Evolutionary conservation across 2,888 invertebrate species (phyloP), one percentile per base, ranked within the genome.

Genomic region (Desoria tigrina): DNA sequence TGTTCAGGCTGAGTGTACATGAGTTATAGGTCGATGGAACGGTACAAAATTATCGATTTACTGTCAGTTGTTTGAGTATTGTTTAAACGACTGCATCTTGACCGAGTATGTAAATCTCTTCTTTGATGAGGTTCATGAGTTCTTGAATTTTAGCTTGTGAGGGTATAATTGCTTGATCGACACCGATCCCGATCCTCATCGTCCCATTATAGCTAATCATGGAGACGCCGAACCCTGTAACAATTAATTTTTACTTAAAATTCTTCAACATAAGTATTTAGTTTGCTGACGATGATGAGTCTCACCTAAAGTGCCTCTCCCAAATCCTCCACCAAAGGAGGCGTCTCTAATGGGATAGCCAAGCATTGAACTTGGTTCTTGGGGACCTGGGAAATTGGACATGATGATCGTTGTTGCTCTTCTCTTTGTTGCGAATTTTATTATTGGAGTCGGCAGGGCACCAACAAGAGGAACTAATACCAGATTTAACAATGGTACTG

Each of bases 321-420:
- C 69, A 39, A 69, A 58, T 3, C 69, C 69, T 4, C 69, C 69
- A 18, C 69, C 69, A 49, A 69, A 69, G n/a, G 66, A 66, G 2
- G 66, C 69, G 28, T 50, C 66, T 11, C 65, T n/a, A 49, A 69
- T 66, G 0, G 66, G 69, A 50, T 66, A 63, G 2, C 69, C 69
- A 24, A 69, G 63, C 42, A 69, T 65, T 14, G 66, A 63, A 59
- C 63, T 62, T 2, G 65, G 65, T 2, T 63, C 65, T 28, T 65
- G 69, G 9, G 69, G 69, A 51, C 69, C 68, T 42, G 59, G 59
- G 45, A 60, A 59, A 16, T 65, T 65, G 14, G 60, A 65, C 68
- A 72, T 71, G 49, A 74, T 68, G 32, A 70, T 68, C 9, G 75
- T 75, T 14, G 75, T 71, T 14, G 71, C 67, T 18, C 63, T 53